A percentile compares a stretch with the other conserved stretches of the same genome.
Conservation (phyloP, 2,113 vertebrate species). For the Coryphaenoides rupestris region DNA sequence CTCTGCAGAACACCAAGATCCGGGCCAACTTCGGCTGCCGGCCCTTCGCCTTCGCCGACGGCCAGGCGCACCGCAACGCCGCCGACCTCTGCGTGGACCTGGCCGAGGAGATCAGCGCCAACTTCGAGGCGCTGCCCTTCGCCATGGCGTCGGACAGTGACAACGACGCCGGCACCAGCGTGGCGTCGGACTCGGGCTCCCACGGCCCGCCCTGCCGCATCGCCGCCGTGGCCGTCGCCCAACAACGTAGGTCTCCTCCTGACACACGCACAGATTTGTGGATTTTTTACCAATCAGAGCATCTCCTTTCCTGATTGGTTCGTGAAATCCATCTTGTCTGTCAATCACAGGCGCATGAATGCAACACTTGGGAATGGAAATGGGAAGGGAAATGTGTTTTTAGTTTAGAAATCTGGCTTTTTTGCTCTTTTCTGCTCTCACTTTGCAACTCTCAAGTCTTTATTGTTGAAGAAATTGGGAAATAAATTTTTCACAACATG, state of each 20-base stretch:
- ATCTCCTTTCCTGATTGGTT: too few species aligned
- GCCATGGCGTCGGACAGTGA: conserved; percentile 98
- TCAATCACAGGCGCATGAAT: too few species aligned
- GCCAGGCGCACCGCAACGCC: conserved; percentile 93
- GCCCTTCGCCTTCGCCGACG: conserved; percentile 90
- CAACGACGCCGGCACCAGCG: conserved; percentile 93
- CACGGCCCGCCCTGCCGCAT: conserved; percentile 94
- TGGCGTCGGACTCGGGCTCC: conserved; percentile 89
- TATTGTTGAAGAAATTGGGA: too few species aligned
- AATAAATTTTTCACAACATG: too few species aligned
- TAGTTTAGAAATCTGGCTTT: too few species aligned
- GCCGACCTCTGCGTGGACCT: conserved; percentile 93
- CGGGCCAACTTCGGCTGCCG: conserved; percentile 93
- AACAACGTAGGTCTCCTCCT: conserved; percentile 83
- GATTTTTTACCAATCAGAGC: too few species aligned
- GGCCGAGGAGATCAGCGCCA: conserved; percentile 96
- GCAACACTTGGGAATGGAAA: too few species aligned
- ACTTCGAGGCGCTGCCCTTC: conserved; percentile 95
- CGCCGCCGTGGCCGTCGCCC: conserved; percentile 85
- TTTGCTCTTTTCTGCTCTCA: too few species aligned
- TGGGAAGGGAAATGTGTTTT: too few species aligned
- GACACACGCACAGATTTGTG: not conserved
- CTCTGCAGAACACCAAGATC: conserved; percentile 90
- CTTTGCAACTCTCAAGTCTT: not conserved
- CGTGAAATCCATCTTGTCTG: too few species aligned